Percentiles rank a stretch among this genome's conserved stretches.
Evolutionary conservation across 2,797 vertebrate genomes (phyloP).

Genomic region (Schizopygopsis pylzovi): DNA sequence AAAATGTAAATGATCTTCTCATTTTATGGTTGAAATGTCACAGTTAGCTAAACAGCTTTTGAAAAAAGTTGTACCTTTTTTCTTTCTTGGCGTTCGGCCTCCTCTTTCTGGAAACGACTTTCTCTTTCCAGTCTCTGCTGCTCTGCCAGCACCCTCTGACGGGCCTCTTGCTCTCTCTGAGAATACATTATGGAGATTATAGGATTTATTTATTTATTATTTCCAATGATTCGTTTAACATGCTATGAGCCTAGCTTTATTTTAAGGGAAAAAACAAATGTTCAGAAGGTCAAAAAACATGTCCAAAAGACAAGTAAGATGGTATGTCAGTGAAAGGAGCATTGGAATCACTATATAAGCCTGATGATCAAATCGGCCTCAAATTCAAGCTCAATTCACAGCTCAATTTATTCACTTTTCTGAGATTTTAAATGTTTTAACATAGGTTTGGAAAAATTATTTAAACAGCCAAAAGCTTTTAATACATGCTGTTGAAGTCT

Average conservation of each 20-base stretch:
- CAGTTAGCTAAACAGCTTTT: background rate
- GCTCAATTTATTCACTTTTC: background rate
- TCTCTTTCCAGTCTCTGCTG: conserved; percentile 85
- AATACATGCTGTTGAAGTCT: conserved; percentile 87
- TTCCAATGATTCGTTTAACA: background rate
- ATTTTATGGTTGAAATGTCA: background rate
- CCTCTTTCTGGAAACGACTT: conserved; percentile 88
- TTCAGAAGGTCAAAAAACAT: background rate
- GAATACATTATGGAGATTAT: background rate
- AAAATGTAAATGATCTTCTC: background rate
- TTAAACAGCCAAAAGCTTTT: background rate
- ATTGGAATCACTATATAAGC: background rate
- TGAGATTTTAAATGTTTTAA: background rate
- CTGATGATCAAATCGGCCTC: background rate
- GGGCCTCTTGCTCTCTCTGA: conserved; percentile 87
- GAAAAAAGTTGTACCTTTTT: conserved; percentile 83
- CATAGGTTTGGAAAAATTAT: background rate
- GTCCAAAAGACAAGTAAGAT: background rate
- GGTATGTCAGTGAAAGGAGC: background rate
- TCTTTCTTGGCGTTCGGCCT: conserved; percentile 89
- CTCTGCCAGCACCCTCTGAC: conserved; percentile 79
- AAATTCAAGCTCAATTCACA: background rate
- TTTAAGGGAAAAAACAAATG: background rate
- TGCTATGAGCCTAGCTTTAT: background rate
- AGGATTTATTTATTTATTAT: background rate